Conservation (phyloP, 2,888 invertebrate genomes). For the Anarsia innoxiella region DNA sequence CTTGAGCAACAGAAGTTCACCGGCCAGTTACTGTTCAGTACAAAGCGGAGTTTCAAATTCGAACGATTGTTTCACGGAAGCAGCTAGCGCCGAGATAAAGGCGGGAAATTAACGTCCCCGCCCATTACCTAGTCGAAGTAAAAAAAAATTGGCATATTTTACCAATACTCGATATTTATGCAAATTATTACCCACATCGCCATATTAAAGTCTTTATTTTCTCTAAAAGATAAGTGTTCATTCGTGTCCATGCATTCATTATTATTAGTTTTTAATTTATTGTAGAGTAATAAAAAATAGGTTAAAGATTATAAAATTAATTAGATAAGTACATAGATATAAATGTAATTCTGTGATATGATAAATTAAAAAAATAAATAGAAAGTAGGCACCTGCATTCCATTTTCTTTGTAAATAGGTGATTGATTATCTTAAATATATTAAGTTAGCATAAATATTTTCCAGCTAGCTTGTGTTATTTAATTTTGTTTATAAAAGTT, state of each 20-base stretch:
- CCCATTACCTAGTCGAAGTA: conserved; percentile 17
- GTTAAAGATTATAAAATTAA: background rate
- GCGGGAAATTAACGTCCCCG: conserved; percentile 42
- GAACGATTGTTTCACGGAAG: conserved; percentile 57
- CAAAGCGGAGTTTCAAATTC: conserved; percentile 61
- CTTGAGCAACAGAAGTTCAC: conserved; percentile 59
- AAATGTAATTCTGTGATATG: conserved; percentile 15
- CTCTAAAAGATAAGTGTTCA: background rate
- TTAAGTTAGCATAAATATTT: background rate
- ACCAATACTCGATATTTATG: background rate
- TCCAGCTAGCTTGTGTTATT: background rate
- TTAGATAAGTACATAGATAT: background rate
- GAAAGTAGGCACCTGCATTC: too few relatives aligned
- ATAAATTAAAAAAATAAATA: too few relatives aligned
- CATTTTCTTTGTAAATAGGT: background rate
- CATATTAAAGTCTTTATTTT: conserved; percentile 7
- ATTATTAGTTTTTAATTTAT: background rate
- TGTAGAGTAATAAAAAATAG: background rate
- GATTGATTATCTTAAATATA: background rate
- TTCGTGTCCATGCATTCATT: background rate
- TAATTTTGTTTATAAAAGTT: background rate
- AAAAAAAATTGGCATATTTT: conserved; percentile 5
- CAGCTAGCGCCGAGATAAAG: conserved; percentile 55
- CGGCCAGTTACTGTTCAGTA: conserved; percentile 61
- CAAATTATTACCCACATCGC: background rate